Evolutionary conservation across 2,797 vertebrate genomes (phyloP).

Genomic region (Aulostomus chinensis): DNA sequence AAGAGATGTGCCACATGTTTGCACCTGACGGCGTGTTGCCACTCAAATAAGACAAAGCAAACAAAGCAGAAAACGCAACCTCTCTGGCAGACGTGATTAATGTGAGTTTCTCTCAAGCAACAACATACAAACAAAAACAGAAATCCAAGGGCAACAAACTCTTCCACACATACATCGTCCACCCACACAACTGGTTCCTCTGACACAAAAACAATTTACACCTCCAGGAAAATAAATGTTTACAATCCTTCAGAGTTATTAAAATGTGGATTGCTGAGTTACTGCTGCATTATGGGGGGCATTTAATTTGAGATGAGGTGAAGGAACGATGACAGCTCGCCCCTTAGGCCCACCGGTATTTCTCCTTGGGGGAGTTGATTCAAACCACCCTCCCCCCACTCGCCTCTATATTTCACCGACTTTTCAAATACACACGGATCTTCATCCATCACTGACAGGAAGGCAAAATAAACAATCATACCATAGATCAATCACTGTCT

Average conservation of each 20-base stretch:
- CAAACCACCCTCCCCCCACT: not conserved
- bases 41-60: too few relatives aligned
- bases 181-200: not conserved
- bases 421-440: slow-evolving; percentile 57
- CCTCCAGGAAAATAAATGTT: slow-evolving; percentile 17
- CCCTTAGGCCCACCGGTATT: slow-evolving; percentile 40
- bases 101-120: not conserved
- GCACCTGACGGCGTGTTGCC: too few relatives aligned
- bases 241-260: slow-evolving; percentile 30
- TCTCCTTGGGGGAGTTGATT: slow-evolving; percentile 47
- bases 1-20: too few relatives aligned
- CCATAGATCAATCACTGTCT: slow-evolving; percentile 77
- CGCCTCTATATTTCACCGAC: slow-evolving; percentile 54
- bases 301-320: slow-evolving; percentile 48
- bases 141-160: not conserved
- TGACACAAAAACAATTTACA: slow-evolving; percentile 14
- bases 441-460: slow-evolving; percentile 75
- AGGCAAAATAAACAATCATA: slow-evolving; percentile 79
- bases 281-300: slow-evolving; percentile 15
- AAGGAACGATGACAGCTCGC: slow-evolving; percentile 38
- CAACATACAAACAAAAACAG: not conserved
- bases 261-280: slow-evolving; percentile 40
- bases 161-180: not conserved
- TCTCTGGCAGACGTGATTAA: too few relatives aligned
- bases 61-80: too few relatives aligned